A percentile compares a stretch with the other conserved stretches of the same genome.
These are phyloP conservation scores for Dermolepida albohirtum DNA, from an alignment of 2,888 invertebrate genomes.

Conservation along the genomic window DNA sequence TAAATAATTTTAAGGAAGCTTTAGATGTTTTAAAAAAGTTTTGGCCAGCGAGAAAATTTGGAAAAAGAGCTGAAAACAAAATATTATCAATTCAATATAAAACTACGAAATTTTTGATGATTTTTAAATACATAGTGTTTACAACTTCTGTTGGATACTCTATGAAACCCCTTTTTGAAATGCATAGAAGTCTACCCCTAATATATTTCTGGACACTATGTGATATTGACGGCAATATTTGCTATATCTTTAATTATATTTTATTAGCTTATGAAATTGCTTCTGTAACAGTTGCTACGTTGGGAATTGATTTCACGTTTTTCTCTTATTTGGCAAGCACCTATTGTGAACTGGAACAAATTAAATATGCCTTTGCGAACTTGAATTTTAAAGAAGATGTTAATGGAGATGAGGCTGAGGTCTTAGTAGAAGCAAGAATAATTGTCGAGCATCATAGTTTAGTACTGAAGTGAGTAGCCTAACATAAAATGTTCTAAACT, in stretches of 20 bases:
- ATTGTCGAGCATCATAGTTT: slow-evolving; percentile 20
- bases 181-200: not conserved
- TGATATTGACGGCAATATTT: not conserved
- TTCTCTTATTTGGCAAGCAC: not conserved
- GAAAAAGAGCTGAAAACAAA: too few relatives aligned
- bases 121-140: too few relatives aligned
- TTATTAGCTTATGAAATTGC: not conserved
- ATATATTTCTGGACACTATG: not conserved
- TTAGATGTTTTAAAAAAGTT: too few relatives aligned
- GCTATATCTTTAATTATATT: slow-evolving; percentile 8
- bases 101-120: too few relatives aligned
- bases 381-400: not conserved
- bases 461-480: slow-evolving; percentile 5
- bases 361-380: not conserved
- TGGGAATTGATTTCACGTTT: slow-evolving; percentile 9
- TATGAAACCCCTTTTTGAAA: too few relatives aligned
- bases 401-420: not conserved
- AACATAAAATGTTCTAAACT: too few relatives aligned
- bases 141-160: too few relatives aligned
- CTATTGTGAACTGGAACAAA: slow-evolving; percentile 16
- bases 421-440: not conserved
- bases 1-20: too few relatives aligned
- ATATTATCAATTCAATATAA: too few relatives aligned
- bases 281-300: not conserved
- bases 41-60: too few relatives aligned